Evolutionary conservation across 2,888 invertebrate species (phyloP).

Genomic region (Microplitis manilae): DNA sequence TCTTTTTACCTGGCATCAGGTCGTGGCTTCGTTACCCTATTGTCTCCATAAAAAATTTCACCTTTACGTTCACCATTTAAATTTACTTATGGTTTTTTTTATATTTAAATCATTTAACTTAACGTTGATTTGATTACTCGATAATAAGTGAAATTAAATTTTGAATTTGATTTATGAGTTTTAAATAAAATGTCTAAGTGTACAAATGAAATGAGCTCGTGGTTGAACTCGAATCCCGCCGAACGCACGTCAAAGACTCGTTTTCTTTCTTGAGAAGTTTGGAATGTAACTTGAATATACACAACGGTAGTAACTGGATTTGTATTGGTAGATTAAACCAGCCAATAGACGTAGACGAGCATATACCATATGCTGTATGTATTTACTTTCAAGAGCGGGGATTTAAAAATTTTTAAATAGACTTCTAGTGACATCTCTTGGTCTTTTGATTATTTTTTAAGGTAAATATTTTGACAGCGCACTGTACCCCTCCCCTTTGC

Average conservation of each 20-base stretch:
- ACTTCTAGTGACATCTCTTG: background rate
- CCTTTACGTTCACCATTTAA: background rate
- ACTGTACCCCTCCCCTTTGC: too few species aligned
- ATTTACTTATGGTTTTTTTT: background rate
- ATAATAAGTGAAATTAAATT: background rate
- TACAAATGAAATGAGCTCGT: background rate
- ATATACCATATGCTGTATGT: background rate
- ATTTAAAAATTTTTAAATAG: background rate
- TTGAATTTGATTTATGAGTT: background rate
- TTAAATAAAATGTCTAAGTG: background rate
- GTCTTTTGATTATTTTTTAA: background rate
- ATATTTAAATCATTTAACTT: background rate
- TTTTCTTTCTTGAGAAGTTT: slow-evolving; percentile 24
- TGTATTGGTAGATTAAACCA: slow-evolving; percentile 7
- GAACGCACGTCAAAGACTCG: slow-evolving; percentile 19
- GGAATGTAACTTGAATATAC: slow-evolving; percentile 42
- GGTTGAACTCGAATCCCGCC: slow-evolving; percentile 9
- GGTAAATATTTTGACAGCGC: background rate
- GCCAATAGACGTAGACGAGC: background rate
- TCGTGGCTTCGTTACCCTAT: slow-evolving; percentile 20
- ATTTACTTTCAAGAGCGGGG: background rate
- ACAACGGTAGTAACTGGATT: slow-evolving; percentile 20
- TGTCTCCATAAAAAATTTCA: background rate
- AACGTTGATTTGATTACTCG: background rate
- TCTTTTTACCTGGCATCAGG: slow-evolving; percentile 39